These are phyloP conservation scores for Nestor notabilis DNA, from an alignment of 2,113 vertebrate species.

Conservation along the genomic window DNA sequence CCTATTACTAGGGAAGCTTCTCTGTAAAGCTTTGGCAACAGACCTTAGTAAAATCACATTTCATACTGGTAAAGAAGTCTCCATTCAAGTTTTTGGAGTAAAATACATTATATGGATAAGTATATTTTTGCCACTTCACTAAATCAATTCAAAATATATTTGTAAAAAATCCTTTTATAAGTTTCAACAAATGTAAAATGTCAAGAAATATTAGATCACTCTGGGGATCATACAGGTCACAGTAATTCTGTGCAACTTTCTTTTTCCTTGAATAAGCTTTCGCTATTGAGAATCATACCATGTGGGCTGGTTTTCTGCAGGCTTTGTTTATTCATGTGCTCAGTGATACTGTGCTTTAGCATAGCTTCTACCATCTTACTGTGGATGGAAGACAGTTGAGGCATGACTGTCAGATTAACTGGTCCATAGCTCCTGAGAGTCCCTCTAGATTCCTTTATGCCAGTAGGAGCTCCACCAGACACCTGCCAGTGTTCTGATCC, in stretches of 20 bases:
- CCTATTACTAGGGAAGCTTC: neutral
- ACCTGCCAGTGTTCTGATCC: neutral
- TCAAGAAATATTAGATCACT: neutral
- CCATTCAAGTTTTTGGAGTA: neutral
- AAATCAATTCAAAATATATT: neutral
- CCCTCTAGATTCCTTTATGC: neutral
- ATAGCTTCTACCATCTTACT: neutral
- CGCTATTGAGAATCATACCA: neutral
- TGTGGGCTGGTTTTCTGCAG: neutral
- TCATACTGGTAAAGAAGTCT: neutral
- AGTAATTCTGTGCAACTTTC: neutral
- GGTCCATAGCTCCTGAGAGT: neutral
- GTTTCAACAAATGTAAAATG: neutral
- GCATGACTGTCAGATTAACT: neutral
- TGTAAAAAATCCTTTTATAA: neutral
- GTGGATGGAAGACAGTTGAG: neutral
- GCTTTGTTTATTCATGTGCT: neutral
- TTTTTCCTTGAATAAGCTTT: neutral
- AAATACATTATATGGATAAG: neutral
- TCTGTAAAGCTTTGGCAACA: neutral
- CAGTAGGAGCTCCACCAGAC: neutral
- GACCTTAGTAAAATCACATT: neutral
- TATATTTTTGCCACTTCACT: neutral
- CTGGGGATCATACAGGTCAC: neutral
- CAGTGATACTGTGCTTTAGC: neutral